A percentile compares a stretch with the other conserved stretches of the same genome.
Conservation (phyloP, 2,113 vertebrate genomes). For the Alethe diademata region DNA sequence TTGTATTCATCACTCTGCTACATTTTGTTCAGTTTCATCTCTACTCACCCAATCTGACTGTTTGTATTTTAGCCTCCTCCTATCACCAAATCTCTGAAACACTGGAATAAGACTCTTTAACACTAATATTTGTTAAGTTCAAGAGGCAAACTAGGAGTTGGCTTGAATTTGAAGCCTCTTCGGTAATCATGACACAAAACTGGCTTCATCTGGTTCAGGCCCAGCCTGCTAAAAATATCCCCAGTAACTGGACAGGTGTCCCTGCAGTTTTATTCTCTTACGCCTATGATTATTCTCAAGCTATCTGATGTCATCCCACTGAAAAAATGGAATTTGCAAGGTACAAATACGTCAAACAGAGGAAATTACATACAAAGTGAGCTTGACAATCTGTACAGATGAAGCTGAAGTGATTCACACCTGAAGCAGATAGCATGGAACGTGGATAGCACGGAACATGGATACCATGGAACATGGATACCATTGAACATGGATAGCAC, state of each 20-base stretch:
- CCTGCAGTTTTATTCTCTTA: background rate
- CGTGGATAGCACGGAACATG: background rate
- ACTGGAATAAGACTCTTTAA: background rate
- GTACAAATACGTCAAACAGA: background rate
- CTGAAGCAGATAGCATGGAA: background rate
- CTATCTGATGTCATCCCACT: background rate
- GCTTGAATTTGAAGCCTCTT: background rate
- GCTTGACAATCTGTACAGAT: fast-evolving
- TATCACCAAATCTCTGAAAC: background rate
- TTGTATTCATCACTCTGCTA: background rate
- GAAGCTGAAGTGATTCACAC: background rate
- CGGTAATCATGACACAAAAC: background rate
- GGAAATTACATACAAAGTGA: background rate
- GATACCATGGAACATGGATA: too few species aligned
- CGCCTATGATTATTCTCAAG: background rate
- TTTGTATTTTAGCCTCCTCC: background rate
- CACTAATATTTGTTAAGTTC: background rate
- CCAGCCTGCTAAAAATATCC: background rate
- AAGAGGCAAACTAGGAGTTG: background rate
- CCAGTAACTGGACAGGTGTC: background rate
- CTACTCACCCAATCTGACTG: background rate
- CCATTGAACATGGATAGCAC: too few species aligned
- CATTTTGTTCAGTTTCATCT: background rate
- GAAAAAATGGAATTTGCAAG: background rate
- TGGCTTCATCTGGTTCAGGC: background rate